Evolutionary conservation across 2,113 vertebrate genomes (phyloP), one percentile per base, ranked within the genome.

Genomic region (Tricholaema leucomelas): DNA sequence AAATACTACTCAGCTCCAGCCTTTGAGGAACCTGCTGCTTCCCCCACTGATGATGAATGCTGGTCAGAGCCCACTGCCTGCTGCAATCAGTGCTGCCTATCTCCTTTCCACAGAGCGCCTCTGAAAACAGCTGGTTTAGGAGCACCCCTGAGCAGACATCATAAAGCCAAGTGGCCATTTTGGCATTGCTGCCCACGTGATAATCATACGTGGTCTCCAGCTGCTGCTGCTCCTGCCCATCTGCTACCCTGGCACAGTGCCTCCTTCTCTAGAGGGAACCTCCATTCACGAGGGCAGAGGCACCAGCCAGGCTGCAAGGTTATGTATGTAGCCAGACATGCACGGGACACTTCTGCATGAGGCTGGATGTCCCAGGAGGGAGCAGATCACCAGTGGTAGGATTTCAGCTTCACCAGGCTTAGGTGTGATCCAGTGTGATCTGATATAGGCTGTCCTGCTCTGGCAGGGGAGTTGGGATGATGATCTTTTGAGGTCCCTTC

Each of bases 241-340:
- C 96, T 97, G 96, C 94, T 90, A 61, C n/a, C 24, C 75, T 97
- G 96, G 96, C 93, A 77, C 88, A 38, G 64, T 79, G 88, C 93
- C 95, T 84, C 46, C 75, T 85, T 77, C 71, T 91, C 88, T 77
- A 88, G 44, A 61, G 89, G 44, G 72, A 92, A 12, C 75, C 69
- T 94, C 94, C 58, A 67, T 76, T 95, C 84, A 88, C 15, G 1
- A 90, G 75, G 67, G 36, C 72, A 94, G 86, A 88, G 42, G 9
- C 80, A 91, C 77, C 81, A 85, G 48, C 13, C 78, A 90, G 69
- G 71, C 56, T 85, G 72, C 79, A 67, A 65, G 52, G 84, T 14
- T 74, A n/a, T 42, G 9, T 44, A 81, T 31, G 25, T 3, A 84
- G 23, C 61, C 44, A 63, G 3, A 0, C 73, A 30, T 2, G 1